phyloP scores from a whole-genome alignment of 2,113 vertebrate genomes.

The Vulpes ferrilata region DNA sequence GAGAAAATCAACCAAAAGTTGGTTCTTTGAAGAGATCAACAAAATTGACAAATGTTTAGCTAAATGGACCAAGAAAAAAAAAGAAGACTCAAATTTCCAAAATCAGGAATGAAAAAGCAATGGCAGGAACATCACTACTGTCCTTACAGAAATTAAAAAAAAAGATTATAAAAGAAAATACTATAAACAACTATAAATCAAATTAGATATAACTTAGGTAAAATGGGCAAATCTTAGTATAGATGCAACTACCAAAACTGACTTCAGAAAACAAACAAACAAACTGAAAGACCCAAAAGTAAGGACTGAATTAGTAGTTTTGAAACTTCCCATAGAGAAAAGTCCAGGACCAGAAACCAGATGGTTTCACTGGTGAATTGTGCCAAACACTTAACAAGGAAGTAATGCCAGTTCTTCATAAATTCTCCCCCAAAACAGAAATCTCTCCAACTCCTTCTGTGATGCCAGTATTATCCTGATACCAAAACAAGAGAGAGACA shows the following conservation, averaged over 20 bases:
- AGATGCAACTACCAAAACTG: background rate
- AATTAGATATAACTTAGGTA: background rate
- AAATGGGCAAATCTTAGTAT: background rate
- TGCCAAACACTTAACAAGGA: background rate
- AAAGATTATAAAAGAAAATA: background rate
- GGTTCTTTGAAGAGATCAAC: slow-evolving; percentile 13
- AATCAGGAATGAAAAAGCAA: slow-evolving; percentile 5
- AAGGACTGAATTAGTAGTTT: background rate
- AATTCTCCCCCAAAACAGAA: background rate
- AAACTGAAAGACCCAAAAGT: background rate
- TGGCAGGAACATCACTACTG: background rate
- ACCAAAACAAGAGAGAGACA: background rate
- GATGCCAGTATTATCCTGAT: background rate
- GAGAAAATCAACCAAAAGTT: slow-evolving; percentile 23
- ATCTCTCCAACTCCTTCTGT: background rate
- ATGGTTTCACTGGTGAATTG: background rate
- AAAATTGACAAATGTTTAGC: slow-evolving; percentile 9
- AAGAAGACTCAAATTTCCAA: background rate
- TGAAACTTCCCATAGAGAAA: background rate
- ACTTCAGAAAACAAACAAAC: background rate
- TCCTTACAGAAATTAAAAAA: background rate
- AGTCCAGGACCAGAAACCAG: background rate
- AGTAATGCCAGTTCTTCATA: background rate
- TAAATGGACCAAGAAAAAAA: background rate
- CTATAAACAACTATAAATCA: background rate